phyloP scores from a whole-genome alignment of 2,797 vertebrate species.

The Channa striata region DNA sequence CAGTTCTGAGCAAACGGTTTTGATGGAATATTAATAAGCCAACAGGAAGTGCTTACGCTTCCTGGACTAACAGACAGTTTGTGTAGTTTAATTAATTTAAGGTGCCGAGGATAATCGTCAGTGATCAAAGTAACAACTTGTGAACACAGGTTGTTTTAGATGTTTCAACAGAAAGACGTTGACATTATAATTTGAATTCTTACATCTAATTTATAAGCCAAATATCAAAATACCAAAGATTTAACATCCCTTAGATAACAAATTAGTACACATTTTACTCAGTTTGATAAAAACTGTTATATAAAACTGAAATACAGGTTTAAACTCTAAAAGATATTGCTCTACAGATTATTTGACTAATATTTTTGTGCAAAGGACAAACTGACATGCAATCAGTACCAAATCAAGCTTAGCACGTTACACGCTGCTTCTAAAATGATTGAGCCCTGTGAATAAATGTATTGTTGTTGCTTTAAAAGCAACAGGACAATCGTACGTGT shows the following conservation, averaged over 20 bases:
- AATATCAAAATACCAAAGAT: no score
- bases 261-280: slow-evolving; percentile 5
- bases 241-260: no score
- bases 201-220: no score
- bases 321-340: no score
- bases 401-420: no score
- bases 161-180: no score
- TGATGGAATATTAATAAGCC: slow-evolving; percentile 47
- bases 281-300: not conserved
- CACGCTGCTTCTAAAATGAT: no score
- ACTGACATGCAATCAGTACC: no score
- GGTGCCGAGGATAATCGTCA: not conserved
- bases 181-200: no score
- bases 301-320: not conserved
- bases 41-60: slow-evolving; percentile 19
- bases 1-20: slow-evolving; percentile 27
- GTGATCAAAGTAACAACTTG: not conserved
- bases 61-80: slow-evolving; percentile 1
- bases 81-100: not conserved
- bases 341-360: no score
- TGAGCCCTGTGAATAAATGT: not conserved
- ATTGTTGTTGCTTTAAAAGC: not conserved
- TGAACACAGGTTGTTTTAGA: no score
- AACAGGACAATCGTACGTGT: not conserved
- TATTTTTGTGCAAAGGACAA: no score